Evolutionary conservation across 1,140 invertebrate genomes (phyloP).

Genomic region (Psix sp.): DNA sequence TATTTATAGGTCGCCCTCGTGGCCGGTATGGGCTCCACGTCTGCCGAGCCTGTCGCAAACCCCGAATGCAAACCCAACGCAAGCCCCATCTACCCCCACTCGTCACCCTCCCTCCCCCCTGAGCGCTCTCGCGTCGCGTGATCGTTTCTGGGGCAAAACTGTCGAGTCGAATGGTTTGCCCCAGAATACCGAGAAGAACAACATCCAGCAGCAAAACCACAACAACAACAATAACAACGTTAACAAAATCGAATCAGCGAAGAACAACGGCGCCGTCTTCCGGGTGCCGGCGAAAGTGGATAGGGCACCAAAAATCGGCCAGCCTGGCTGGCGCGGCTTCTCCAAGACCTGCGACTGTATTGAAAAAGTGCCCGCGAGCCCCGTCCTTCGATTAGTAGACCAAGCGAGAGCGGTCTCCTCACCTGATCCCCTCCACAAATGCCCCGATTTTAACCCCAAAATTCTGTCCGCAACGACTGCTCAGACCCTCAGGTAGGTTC

Average conservation of each 20-base stretch:
- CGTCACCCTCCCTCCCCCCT: conserved; percentile 54
- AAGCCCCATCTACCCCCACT: conserved; percentile 32
- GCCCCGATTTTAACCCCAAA: conserved; percentile 69
- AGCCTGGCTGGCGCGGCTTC: conserved; percentile 68
- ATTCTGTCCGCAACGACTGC: conserved; percentile 68
- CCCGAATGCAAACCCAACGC: conserved; percentile 56
- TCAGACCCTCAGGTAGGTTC: conserved; percentile 74
- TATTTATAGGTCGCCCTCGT: conserved; percentile 79
- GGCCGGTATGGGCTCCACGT: conserved; percentile 79
- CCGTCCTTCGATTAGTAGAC: conserved; percentile 68
- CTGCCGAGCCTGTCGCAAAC: conserved; percentile 72
- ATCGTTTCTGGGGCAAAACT: conserved; percentile 65
- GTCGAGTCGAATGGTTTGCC: conserved; percentile 57
- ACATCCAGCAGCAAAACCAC: conserved; percentile 11
- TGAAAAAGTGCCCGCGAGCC: conserved; percentile 70
- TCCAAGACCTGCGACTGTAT: conserved; percentile 75
- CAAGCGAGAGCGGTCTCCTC: conserved; percentile 78
- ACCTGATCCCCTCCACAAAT: conserved; percentile 76
- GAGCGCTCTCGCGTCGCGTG: conserved; percentile 58
- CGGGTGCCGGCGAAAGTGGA: conserved; percentile 59
- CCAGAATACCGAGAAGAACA: conserved; percentile 17
- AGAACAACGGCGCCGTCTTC: conserved; percentile 59
- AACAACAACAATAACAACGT: conserved; percentile 23
- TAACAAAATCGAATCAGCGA: conserved; percentile 1
- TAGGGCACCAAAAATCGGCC: conserved; percentile 66